A percentile compares a stretch with the other conserved stretches of the same genome.
These are phyloP conservation scores for Drosophila navojoa DNA, from an alignment of 1,140 invertebrate species.

Conservation along the genomic window DNA sequence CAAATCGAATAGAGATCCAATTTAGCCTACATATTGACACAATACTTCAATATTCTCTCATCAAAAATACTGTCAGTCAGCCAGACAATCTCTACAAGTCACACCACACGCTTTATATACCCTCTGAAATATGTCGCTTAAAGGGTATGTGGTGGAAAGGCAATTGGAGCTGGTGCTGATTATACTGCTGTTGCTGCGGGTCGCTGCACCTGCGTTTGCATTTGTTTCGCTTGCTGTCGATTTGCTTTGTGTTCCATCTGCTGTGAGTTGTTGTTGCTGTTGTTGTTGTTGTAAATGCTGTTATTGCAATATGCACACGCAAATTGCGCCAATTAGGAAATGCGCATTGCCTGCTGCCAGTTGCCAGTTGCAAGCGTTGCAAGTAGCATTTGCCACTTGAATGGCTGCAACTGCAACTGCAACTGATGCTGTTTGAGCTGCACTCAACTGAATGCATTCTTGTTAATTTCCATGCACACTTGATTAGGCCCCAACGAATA, in stretches of 20 bases:
- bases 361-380: constrained; percentile 28
- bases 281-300: constrained; percentile 34
- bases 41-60: no score
- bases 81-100: no score
- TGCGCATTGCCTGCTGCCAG: constrained; percentile 56
- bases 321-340: constrained; percentile 79
- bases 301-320: constrained; percentile 74
- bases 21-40: no score
- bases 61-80: no score
- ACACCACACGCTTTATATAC: neutral
- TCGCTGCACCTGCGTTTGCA: constrained; percentile 55
- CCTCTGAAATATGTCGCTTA: neutral
- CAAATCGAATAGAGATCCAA: no score
- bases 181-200: neutral
- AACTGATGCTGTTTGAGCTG: constrained; percentile 48
- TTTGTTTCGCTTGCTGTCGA: constrained; percentile 45
- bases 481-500: constrained; percentile 63
- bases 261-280: constrained; percentile 24
- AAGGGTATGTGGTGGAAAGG: constrained; percentile 21
- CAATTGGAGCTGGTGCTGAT: constrained; percentile 14
- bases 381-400: constrained; percentile 43
- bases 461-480: constrained; percentile 75
- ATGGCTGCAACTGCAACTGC: constrained; percentile 29
- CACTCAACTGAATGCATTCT: constrained; percentile 57
- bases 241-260: constrained; percentile 63